Conservation (phyloP, 2,888 invertebrate genomes). For the Watsonalla cultraria region DNA sequence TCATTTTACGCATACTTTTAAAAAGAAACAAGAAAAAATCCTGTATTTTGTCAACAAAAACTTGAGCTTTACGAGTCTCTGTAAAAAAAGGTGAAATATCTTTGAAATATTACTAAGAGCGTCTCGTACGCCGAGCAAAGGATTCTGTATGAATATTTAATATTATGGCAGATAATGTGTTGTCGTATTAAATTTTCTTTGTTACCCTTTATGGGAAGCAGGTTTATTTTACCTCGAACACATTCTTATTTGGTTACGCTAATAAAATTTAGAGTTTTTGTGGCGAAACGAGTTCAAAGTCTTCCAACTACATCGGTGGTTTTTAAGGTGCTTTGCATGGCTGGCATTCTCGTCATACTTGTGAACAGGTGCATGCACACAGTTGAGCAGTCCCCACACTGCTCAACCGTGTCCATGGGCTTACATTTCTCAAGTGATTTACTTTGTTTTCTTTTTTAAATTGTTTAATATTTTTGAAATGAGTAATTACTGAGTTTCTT, state of each 20-base stretch:
- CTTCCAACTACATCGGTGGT: no score
- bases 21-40: conserved; percentile 17
- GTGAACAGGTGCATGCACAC: no score
- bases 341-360: no score
- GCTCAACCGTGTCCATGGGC: no score
- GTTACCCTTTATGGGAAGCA: conserved; percentile 18
- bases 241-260: conserved; percentile 13
- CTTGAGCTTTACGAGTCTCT: conserved; percentile 22
- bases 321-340: no score
- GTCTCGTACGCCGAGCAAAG: conserved; percentile 8
- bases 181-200: conserved; percentile 22
- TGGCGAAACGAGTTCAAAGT: no score
- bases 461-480: no score
- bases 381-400: no score
- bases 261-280: neutral
- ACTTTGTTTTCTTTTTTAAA: no score
- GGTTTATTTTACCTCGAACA: conserved; percentile 41
- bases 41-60: conserved; percentile 39
- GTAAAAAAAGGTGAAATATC: conserved; percentile 36
- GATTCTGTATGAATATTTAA: conserved; percentile 40
- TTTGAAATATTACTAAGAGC: conserved; percentile 18
- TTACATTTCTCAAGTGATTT: no score
- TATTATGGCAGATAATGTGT: conserved; percentile 23
- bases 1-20: conserved; percentile 18
- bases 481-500: no score